A percentile compares a stretch with the other conserved stretches of the same genome.
Conservation (phyloP, 2,888 invertebrate genomes). For the Euphydryas editha region DNA sequence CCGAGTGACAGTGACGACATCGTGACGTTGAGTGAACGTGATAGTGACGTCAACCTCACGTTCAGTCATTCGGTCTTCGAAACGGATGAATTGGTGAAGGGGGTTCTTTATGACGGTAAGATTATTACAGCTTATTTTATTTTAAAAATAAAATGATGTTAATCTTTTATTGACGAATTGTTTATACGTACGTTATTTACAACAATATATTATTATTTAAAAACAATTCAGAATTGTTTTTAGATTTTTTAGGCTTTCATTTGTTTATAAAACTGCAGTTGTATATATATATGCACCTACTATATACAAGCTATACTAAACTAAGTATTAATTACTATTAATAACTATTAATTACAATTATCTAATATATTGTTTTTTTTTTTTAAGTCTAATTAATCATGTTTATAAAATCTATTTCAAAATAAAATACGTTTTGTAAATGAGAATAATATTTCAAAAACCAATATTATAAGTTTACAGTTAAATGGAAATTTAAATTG, state of each 20-base stretch:
- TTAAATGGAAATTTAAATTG: not conserved
- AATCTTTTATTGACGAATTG: too few relatives aligned
- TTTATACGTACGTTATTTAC: too few relatives aligned
- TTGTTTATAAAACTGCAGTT: too few relatives aligned
- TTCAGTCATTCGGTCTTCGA: conserved; percentile 80
- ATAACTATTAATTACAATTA: too few relatives aligned
- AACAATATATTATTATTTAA: too few relatives aligned
- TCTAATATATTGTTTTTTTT: too few relatives aligned
- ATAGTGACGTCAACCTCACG: conserved; percentile 78
- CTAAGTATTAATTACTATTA: too few relatives aligned
- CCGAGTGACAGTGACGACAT: conserved; percentile 74
- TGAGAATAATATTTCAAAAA: not conserved
- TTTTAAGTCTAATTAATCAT: not conserved
- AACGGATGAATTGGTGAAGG: conserved; percentile 76
- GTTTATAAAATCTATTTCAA: not conserved
- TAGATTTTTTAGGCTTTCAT: too few relatives aligned
- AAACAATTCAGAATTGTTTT: too few relatives aligned
- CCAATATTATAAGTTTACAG: not conserved
- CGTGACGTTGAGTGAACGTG: conserved; percentile 67
- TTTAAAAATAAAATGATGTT: not conserved
- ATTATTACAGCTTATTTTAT: conserved; percentile 28
- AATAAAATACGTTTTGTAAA: not conserved
- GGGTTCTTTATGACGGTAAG: conserved; percentile 84
- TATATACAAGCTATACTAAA: too few relatives aligned
- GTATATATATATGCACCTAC: too few relatives aligned